Conservation (phyloP, 2,113 vertebrate genomes). For the Colius striatus region DNA sequence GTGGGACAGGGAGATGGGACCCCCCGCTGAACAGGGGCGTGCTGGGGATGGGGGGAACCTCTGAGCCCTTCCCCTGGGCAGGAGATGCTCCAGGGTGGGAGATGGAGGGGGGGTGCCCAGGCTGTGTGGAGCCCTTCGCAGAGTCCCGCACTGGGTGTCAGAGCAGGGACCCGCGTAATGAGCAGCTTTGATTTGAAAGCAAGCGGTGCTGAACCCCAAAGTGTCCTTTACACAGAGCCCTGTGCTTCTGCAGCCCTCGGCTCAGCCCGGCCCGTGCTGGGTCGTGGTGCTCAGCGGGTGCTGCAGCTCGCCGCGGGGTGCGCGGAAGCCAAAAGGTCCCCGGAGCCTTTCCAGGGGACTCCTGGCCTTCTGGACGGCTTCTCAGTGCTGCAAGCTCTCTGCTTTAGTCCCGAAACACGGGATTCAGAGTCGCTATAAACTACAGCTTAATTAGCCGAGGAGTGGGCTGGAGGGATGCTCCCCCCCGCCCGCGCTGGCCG, state of each 20-base stretch:
- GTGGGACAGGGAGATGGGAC: background rate
- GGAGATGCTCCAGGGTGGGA: background rate
- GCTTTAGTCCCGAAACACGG: rapidly evolving
- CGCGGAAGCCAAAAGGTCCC: rapidly evolving
- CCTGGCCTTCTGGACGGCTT: background rate
- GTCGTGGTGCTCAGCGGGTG: rapidly evolving
- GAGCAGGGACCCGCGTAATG: background rate
- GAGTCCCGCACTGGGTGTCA: rapidly evolving
- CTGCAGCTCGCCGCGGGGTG: background rate
- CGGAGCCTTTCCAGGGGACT: rapidly evolving
- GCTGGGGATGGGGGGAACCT: background rate
- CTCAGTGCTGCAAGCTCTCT: background rate
- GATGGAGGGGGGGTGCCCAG: background rate
- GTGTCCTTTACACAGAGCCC: background rate
- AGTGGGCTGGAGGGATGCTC: background rate
- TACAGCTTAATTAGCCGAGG: rapidly evolving
- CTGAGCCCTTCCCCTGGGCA: background rate
- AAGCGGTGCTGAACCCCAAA: background rate
- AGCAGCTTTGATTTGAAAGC: background rate
- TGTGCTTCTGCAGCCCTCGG: rapidly evolving
- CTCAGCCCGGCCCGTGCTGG: rapidly evolving
- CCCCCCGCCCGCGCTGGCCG: rapidly evolving
- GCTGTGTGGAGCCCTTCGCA: rapidly evolving
- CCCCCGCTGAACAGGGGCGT: background rate
- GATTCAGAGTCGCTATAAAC: rapidly evolving